Conservation (phyloP, 2,888 invertebrate species). For the Noctua fimbriata region DNA sequence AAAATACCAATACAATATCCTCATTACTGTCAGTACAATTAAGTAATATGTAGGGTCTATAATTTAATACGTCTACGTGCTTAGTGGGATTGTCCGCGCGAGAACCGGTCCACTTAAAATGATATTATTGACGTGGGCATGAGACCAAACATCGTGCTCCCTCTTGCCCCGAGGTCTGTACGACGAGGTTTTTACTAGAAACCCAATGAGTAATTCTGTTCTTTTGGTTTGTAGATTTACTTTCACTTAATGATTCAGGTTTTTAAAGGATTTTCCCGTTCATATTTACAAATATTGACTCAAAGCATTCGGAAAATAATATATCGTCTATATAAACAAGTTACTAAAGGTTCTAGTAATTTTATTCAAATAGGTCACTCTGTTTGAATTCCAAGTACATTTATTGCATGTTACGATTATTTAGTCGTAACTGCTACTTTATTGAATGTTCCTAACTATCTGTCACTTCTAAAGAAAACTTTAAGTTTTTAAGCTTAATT, state of each 20-base stretch:
- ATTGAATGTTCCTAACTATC: slow-evolving; percentile 30
- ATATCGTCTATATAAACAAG: slow-evolving; percentile 8
- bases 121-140: slow-evolving; percentile 83
- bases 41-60: slow-evolving; percentile 68
- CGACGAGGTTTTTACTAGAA: slow-evolving; percentile 72
- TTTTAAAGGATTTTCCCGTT: slow-evolving; percentile 41
- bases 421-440: slow-evolving; percentile 18
- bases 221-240: slow-evolving; percentile 55
- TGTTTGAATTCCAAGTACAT: slow-evolving; percentile 20
- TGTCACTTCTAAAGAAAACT: slow-evolving; percentile 9
- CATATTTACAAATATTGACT: slow-evolving; percentile 36
- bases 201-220: slow-evolving; percentile 65
- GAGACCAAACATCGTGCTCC: slow-evolving; percentile 64
- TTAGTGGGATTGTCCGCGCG: slow-evolving; percentile 74
- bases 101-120: slow-evolving; percentile 87
- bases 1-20: slow-evolving; percentile 49
- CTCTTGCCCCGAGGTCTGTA: slow-evolving; percentile 49
- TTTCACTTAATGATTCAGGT: slow-evolving; percentile 60
- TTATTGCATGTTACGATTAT: slow-evolving; percentile 33
- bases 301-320: slow-evolving; percentile 4
- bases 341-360: slow-evolving; percentile 27
- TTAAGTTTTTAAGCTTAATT: not conserved
- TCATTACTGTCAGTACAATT: slow-evolving; percentile 59
- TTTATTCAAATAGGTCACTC: slow-evolving; percentile 29
- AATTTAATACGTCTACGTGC: slow-evolving; percentile 78